A percentile compares a stretch with the other conserved stretches of the same genome.
Conservation (phyloP, 2,888 invertebrate species). For the Dinocampus coccinellae region DNA sequence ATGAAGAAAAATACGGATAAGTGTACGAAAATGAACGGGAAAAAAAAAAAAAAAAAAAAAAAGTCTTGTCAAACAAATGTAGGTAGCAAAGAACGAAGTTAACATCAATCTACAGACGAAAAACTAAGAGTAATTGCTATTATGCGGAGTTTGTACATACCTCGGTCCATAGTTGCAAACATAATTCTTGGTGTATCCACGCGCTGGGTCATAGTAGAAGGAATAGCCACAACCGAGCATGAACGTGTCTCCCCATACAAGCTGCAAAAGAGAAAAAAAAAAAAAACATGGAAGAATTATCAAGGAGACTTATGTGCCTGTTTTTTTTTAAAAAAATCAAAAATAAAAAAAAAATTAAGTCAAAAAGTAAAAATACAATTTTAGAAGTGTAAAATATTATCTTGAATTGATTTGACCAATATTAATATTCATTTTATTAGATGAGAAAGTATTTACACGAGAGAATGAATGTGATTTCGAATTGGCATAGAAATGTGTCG, state of each 20-base stretch:
- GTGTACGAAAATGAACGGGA: too few relatives aligned
- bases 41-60: conserved; percentile 8
- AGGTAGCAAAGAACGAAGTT: neutral
- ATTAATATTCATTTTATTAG: neutral
- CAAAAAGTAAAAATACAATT: neutral
- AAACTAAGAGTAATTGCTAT: conserved; percentile 20
- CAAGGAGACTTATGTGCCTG: neutral
- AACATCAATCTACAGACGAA: conserved; percentile 10
- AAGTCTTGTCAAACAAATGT: neutral
- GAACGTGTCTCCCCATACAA: conserved; percentile 90
- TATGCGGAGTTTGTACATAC: conserved; percentile 64
- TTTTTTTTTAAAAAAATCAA: conserved; percentile 1
- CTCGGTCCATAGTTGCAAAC: conserved; percentile 90
- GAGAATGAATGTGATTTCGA: neutral
- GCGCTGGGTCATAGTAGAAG: conserved; percentile 80
- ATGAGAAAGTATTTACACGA: neutral
- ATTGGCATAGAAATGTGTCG: neutral
- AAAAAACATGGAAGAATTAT: conserved; percentile 5
- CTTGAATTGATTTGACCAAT: neutral
- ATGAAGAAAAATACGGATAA: conserved; percentile 40
- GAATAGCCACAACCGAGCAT: conserved; percentile 90
- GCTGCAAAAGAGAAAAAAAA: conserved; percentile 70
- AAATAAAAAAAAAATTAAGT: neutral
- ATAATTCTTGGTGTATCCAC: conserved; percentile 85
- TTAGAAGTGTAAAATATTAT: neutral